Conservation (phyloP, 2,797 vertebrate genomes). For the Myioborus miniatus region DNA sequence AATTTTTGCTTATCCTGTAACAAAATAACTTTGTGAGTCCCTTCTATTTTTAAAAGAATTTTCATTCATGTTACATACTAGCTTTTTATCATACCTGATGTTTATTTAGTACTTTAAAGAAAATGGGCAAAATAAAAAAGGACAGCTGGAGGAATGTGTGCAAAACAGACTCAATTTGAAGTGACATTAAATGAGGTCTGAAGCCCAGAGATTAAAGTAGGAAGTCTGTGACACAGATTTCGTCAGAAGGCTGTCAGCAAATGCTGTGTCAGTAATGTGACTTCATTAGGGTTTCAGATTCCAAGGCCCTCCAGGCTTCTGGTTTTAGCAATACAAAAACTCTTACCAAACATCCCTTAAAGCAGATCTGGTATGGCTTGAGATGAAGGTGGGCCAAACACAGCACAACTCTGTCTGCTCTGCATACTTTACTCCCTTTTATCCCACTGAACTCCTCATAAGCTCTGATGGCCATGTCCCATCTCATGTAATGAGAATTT, state of each 20-base stretch:
- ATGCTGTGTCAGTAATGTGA: background rate
- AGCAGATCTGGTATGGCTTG: background rate
- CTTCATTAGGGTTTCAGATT: background rate
- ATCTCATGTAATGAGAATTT: background rate
- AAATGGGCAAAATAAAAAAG: background rate
- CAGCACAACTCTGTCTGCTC: background rate
- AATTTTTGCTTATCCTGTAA: background rate
- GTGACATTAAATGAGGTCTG: background rate
- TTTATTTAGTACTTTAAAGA: background rate
- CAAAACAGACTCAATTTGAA: background rate
- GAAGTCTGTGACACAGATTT: background rate
- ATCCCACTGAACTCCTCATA: background rate
- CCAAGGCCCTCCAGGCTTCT: background rate
- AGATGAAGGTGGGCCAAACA: background rate
- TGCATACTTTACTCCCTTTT: background rate
- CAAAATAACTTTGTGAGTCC: background rate
- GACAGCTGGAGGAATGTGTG: rapidly evolving
- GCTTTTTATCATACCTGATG: background rate
- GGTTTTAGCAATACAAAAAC: background rate
- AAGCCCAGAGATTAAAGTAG: background rate
- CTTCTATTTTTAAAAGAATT: background rate
- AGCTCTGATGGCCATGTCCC: background rate
- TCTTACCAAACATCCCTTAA: background rate
- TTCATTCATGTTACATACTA: background rate
- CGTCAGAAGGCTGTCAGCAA: background rate